A percentile compares a stretch with the other conserved stretches of the same genome.
These are phyloP conservation scores for Hiodon alosoides DNA, from an alignment of 2,113 vertebrate species.

Conservation along the genomic window DNA sequence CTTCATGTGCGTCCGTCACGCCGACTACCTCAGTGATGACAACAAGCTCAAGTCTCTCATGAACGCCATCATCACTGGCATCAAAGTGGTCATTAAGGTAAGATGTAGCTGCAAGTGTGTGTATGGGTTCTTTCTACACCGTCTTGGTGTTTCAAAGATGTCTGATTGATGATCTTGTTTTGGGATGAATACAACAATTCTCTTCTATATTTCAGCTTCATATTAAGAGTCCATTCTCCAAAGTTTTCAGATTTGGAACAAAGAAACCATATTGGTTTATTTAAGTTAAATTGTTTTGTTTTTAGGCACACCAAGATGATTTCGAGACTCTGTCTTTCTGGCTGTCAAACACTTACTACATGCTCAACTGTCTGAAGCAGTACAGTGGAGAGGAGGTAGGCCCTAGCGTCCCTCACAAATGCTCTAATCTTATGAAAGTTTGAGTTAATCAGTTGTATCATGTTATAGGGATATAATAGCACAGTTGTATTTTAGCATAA, in stretches of 20 bases:
- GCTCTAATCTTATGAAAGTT: neutral
- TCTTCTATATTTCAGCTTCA: neutral
- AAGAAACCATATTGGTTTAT: too few species aligned
- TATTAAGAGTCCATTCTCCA: neutral
- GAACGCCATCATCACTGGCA: constrained; percentile 67
- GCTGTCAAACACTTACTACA: constrained; percentile 85
- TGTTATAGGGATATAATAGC: too few species aligned
- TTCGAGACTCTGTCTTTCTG: constrained; percentile 90
- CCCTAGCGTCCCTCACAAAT: neutral
- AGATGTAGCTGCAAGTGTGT: constrained; percentile 17
- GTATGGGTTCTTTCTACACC: neutral
- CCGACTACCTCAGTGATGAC: constrained; percentile 82
- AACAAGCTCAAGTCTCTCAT: constrained; percentile 85
- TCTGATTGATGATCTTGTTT: too few species aligned
- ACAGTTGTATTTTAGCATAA: too few species aligned
- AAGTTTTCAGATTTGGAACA: neutral
- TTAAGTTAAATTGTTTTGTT: constrained; percentile 14
- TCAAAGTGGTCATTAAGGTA: constrained; percentile 85
- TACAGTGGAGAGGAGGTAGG: constrained; percentile 96
- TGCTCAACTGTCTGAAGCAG: constrained; percentile 94
- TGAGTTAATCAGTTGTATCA: too few species aligned
- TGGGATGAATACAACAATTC: too few species aligned
- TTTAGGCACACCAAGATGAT: constrained; percentile 77
- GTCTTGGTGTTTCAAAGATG: neutral
- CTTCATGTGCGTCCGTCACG: constrained; percentile 90